These are phyloP conservation scores for Cydia strobilella DNA, from an alignment of 1,140 invertebrate genomes.

Conservation along the genomic window DNA sequence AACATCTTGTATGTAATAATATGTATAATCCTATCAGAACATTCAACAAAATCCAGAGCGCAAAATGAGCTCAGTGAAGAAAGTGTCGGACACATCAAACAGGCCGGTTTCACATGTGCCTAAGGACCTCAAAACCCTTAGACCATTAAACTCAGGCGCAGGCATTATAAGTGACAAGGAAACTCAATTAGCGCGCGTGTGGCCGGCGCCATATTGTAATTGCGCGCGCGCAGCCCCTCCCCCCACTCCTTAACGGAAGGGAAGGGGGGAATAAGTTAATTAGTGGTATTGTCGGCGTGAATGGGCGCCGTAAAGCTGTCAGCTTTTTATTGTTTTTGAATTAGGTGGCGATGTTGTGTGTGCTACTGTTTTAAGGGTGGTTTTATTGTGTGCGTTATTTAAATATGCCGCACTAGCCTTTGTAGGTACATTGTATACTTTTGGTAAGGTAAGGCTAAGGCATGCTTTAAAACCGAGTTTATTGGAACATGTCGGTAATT, in stretches of 20 bases:
- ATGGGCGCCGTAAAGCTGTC: not conserved
- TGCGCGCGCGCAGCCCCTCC: constrained; percentile 55
- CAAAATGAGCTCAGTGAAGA: too few relatives aligned
- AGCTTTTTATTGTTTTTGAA: not conserved
- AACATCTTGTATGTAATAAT: too few relatives aligned
- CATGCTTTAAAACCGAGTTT: too few relatives aligned
- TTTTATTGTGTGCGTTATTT: not conserved
- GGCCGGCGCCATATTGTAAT: constrained; percentile 64
- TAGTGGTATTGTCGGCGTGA: constrained; percentile 12
- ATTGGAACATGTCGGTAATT: too few relatives aligned
- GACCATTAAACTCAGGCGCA: constrained; percentile 44
- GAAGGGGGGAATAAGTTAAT: not conserved
- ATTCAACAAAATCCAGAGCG: too few relatives aligned
- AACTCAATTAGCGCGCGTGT: constrained; percentile 67
- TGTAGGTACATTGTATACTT: too few relatives aligned
- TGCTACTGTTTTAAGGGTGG: not conserved
- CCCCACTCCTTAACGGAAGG: constrained; percentile 21
- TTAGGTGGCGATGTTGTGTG: not conserved
- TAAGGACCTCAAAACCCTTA: constrained; percentile 35
- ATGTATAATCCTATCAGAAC: too few relatives aligned
- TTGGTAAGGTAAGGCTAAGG: too few relatives aligned
- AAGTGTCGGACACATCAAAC: not conserved
- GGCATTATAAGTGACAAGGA: constrained; percentile 59
- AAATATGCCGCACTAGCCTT: not conserved
- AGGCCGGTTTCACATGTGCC: not conserved